A percentile compares a stretch with the other conserved stretches of the same genome.
These are phyloP conservation scores for Tretioscincus oriximinensis DNA, from an alignment of 2,113 vertebrate genomes.

Conservation along the genomic window DNA sequence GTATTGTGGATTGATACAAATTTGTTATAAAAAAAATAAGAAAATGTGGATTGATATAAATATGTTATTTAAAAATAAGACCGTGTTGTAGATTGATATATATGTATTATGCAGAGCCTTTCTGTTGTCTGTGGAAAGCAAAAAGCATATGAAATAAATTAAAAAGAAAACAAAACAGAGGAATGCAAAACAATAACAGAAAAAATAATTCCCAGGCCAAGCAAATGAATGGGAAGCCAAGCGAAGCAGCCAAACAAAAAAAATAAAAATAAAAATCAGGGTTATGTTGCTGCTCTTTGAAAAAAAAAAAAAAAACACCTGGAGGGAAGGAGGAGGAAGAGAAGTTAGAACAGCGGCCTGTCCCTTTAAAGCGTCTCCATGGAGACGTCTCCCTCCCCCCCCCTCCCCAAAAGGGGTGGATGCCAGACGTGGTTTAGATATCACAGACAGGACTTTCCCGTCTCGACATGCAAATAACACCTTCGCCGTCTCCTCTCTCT, in stretches of 20 bases:
- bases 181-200: too few species aligned
- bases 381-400: background rate
- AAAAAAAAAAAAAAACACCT: background rate
- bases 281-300: background rate
- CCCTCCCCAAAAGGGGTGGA: constrained; percentile 34
- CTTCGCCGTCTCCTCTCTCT: background rate
- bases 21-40: too few species aligned
- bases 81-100: too few species aligned
- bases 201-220: background rate
- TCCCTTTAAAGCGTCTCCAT: constrained; percentile 51
- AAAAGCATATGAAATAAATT: too few species aligned
- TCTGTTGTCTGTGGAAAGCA: too few species aligned
- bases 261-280: background rate
- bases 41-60: too few species aligned
- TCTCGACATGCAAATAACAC: constrained; percentile 27
- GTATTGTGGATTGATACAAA: too few species aligned
- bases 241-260: background rate
- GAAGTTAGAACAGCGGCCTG: background rate
- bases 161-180: too few species aligned
- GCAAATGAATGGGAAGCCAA: background rate
- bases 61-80: too few species aligned
- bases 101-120: too few species aligned
- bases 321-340: background rate
- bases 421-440: constrained; percentile 40
- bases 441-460: constrained; percentile 25